Base-by-base conservation (phyloP, 2,888 invertebrate species). In the Quadroppia sp. region DNA sequence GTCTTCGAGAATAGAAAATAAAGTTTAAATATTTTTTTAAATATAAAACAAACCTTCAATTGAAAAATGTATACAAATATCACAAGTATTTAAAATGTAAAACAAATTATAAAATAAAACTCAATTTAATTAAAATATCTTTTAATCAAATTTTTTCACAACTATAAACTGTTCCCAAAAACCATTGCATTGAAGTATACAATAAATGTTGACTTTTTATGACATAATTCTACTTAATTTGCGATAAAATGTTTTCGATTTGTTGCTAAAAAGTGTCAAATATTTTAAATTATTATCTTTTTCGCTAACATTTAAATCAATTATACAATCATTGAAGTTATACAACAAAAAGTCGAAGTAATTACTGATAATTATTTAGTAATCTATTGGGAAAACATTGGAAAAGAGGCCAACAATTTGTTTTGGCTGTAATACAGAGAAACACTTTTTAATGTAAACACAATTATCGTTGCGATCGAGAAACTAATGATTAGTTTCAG, bases 381-480 rank as follows among this genome's bases (percentile, higher is more conserved):
- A n/a, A n/a, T 36, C 9, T 45, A 11, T 53, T 25, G 9, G n/a
- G n/a, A n/a, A n/a, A n/a, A 11, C 25, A 25, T 25, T 53, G 20
- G 23, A 25, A 53, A 53, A 53, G 53, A 53, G 53, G 53, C 53
- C 53, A 53, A n/a, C 53, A 11, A 53, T 53, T 53, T 53, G 53
- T n/a, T n/a, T n/a, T 53, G 9, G 25, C 30, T 30, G 15, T 2
- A 30, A 59, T 6, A 17, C 30, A 59, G 3, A 3, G 25, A 56
- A 56, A 59, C 32, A 59, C 30, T 59, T 30, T 3, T 13, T n/a
- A 23, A 11, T 3, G 23, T n/a, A 25, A 30, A 61, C 32, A 32
- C 17, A 13, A 6, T 36, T 61, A 61, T 23, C 50, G 30, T 28
- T 50, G 50, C 20, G 17, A 59, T 25, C 25, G 25, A 1, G n/a